A percentile compares a stretch with the other conserved stretches of the same genome.
phyloP scores from a whole-genome alignment of 2,888 invertebrate genomes.

The Andrena hattorfiana region DNA sequence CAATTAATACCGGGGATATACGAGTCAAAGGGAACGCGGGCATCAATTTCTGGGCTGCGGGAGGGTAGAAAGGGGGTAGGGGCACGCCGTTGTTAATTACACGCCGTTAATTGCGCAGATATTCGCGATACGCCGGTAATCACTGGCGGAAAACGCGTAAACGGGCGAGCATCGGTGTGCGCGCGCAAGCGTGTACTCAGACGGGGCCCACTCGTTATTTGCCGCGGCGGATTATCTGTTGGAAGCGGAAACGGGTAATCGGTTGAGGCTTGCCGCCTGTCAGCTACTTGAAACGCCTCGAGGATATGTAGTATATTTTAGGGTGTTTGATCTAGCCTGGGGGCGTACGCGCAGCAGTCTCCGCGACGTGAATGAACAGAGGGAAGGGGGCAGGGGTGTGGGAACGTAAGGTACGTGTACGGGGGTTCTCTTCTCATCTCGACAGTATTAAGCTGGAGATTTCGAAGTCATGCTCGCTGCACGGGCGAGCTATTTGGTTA shows the following conservation, averaged over 20 bases:
- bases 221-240: conserved; percentile 19
- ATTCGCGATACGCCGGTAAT: conserved; percentile 38
- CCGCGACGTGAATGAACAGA: not conserved
- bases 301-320: conserved; percentile 36
- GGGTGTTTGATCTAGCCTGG: conserved; percentile 26
- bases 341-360: conserved; percentile 3
- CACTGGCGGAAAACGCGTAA: conserved; percentile 5
- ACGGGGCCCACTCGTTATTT: conserved; percentile 24
- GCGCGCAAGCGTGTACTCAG: conserved; percentile 24
- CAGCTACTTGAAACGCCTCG: not conserved
- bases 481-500: not conserved
- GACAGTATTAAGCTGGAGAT: conserved; percentile 21
- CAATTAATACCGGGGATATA: conserved; percentile 51
- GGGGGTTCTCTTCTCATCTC: conserved; percentile 27
- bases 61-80: not conserved
- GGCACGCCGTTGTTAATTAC: conserved; percentile 54
- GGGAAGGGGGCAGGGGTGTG: too few relatives aligned
- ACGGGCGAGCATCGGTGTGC: not conserved
- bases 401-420: conserved; percentile 35
- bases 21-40: conserved; percentile 50
- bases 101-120: conserved; percentile 59
- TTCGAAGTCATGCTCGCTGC: conserved; percentile 1
- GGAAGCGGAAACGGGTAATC: conserved; percentile 14
- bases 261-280: conserved; percentile 14
- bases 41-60: conserved; percentile 34